Evolutionary conservation across 2,113 vertebrate species (phyloP).

Genomic region (Pseudorectes ferrugineus): DNA sequence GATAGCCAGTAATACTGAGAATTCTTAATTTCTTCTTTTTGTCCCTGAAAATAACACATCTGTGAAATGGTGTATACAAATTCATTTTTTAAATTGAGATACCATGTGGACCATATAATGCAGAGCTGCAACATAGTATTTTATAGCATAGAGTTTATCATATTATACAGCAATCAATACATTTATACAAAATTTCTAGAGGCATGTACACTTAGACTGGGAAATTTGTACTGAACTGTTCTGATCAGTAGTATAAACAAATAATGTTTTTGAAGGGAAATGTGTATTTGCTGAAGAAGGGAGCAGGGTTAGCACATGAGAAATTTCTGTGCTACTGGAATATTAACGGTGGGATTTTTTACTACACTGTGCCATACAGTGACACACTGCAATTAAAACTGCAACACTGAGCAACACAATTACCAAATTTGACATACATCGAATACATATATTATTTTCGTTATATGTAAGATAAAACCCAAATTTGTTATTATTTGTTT

Average conservation of each 20-base stretch:
- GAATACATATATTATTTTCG: background rate
- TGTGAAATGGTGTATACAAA: background rate
- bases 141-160: background rate
- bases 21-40: background rate
- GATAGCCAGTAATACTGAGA: background rate
- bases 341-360: background rate
- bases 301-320: background rate
- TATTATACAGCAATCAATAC: background rate
- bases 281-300: background rate
- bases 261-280: background rate
- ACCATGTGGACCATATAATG: background rate
- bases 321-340: background rate
- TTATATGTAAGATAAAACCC: background rate
- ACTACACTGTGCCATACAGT: background rate
- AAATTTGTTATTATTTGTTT: background rate
- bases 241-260: background rate
- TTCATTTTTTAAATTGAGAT: background rate
- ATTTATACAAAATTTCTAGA: background rate
- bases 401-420: background rate
- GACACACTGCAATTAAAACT: background rate
- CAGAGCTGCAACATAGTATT: background rate
- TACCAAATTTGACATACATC: background rate
- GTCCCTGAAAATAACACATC: background rate
- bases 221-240: background rate
- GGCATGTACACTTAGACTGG: background rate